phyloP scores from a whole-genome alignment of 2,113 vertebrate genomes.

The Gopherus evgoodei region DNA sequence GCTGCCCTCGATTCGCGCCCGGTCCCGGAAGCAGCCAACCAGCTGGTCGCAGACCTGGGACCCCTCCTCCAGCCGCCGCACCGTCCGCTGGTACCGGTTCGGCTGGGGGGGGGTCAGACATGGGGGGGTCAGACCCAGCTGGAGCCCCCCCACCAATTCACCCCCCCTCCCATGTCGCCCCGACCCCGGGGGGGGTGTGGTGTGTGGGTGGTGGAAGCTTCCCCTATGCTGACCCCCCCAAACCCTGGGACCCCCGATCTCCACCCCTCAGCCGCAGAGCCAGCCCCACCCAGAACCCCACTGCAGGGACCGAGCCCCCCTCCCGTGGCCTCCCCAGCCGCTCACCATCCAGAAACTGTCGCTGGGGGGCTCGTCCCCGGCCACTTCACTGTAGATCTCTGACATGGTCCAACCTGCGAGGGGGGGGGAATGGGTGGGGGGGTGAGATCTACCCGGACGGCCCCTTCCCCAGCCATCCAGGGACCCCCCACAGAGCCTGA shows the following conservation, averaged over 20 bases:
- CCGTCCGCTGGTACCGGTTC: slow-evolving; percentile 80
- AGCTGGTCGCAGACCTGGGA: slow-evolving; percentile 85
- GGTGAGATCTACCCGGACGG: too few species aligned
- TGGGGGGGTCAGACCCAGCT: neutral
- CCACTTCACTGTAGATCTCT: slow-evolving; percentile 50
- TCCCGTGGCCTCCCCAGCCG: neutral
- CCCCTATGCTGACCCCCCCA: neutral
- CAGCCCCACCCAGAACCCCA: neutral
- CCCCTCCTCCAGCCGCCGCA: slow-evolving; percentile 80
- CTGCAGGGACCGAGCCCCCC: too few species aligned
- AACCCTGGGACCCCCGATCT: neutral
- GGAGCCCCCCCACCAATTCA: too few species aligned
- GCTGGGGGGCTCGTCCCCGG: slow-evolving; percentile 35
- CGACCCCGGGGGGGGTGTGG: too few species aligned
- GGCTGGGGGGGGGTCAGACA: slow-evolving; percentile 68
- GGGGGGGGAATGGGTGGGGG: neutral
- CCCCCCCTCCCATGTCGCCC: neutral
- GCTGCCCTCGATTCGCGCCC: slow-evolving; percentile 84
- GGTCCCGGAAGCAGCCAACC: slow-evolving; percentile 84
- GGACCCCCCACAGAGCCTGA: neutral
- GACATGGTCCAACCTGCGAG: slow-evolving; percentile 37
- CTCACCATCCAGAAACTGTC: slow-evolving; percentile 70
- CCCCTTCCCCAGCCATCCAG: neutral
- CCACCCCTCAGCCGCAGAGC: neutral
- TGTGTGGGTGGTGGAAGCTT: too few species aligned